Evolutionary conservation across 2,888 invertebrate species (phyloP).

Genomic region (Epirrita christyi): DNA sequence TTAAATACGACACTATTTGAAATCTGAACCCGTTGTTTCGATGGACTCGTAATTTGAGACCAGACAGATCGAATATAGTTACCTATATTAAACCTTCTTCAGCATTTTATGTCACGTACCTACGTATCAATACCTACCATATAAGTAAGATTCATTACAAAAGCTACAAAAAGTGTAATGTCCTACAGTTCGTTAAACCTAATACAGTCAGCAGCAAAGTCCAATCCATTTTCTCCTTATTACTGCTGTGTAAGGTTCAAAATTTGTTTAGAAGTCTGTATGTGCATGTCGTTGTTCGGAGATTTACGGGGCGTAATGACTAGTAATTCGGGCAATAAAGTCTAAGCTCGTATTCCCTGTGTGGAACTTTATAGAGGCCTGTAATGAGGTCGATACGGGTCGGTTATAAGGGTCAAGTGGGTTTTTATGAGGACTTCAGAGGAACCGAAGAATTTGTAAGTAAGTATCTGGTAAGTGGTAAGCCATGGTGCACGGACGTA

Average conservation of each 20-base stretch:
- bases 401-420: slow-evolving; percentile 16
- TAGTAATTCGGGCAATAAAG: slow-evolving; percentile 48
- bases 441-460: slow-evolving; percentile 17
- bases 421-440: slow-evolving; percentile 9
- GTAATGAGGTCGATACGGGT: slow-evolving; percentile 33
- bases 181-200: slow-evolving; percentile 51
- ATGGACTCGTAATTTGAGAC: slow-evolving; percentile 8
- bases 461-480: neutral
- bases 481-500: too few species aligned
- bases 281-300: slow-evolving; percentile 21
- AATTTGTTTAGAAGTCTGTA: slow-evolving; percentile 13
- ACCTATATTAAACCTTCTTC: too few species aligned
- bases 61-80: slow-evolving; percentile 10
- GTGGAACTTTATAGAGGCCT: slow-evolving; percentile 33
- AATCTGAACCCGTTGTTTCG: slow-evolving; percentile 10
- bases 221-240: slow-evolving; percentile 19
- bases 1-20: slow-evolving; percentile 10
- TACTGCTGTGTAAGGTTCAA: slow-evolving; percentile 20
- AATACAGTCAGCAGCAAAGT: slow-evolving; percentile 20
- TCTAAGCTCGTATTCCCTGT: slow-evolving; percentile 32
- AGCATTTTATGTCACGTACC: slow-evolving; percentile 24
- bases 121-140: slow-evolving; percentile 23
- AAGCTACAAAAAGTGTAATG: slow-evolving; percentile 43
- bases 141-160: slow-evolving; percentile 40
- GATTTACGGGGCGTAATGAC: slow-evolving; percentile 40